Base-by-base conservation (phyloP, 2,888 invertebrate species). In the Scaptomyza tumidula region DNA sequence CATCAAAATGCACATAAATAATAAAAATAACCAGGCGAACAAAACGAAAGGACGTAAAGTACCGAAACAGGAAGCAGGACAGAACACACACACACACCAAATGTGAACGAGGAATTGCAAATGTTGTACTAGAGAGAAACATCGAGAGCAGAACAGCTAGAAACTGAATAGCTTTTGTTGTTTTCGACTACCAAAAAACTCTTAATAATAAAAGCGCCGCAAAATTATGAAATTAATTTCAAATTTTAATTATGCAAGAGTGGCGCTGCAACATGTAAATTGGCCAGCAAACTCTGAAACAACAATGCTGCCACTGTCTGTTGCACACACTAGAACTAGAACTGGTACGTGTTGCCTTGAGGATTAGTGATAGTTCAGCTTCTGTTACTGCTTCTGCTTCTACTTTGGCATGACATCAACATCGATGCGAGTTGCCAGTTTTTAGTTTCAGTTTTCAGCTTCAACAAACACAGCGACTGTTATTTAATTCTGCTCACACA, bases 1-100 rank as follows among this genome's bases (percentile, higher is more conserved):
- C 88, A 88, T 88, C 83, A 84, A 88, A 84, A 84, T 84, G 83
- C 87, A 84, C 88, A 84, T 84, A 84, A 88, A 84, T 84, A 84
- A 84, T 84, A 84, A 78, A 83, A 86, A 88, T 72, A 84, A 71
- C 70, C 80, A 70, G 55, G 61, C 80, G 50, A 68, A 57, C 59
- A 13, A 39, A 14, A 39, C 39, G 58, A 19, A 66, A 53, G 44
- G 52, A 65, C 56, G 72, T 68, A 59, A 64, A 27, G 37, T 37
- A 81, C 84, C 83, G 81, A 66, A 86, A 71, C 70, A 85, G 77
- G 65, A 82, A 75, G 62, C 62, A 62, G 43, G 31, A 31, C 49
- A 56, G 52, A 59, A 61, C 62, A 63, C 27, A 27, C 11, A 37
- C 11, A 16, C 37, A 44, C 31, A 53, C 14, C 50, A 58, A 3